Base-by-base conservation (phyloP, 2,888 invertebrate species). In the Drosophila cognata region DNA sequence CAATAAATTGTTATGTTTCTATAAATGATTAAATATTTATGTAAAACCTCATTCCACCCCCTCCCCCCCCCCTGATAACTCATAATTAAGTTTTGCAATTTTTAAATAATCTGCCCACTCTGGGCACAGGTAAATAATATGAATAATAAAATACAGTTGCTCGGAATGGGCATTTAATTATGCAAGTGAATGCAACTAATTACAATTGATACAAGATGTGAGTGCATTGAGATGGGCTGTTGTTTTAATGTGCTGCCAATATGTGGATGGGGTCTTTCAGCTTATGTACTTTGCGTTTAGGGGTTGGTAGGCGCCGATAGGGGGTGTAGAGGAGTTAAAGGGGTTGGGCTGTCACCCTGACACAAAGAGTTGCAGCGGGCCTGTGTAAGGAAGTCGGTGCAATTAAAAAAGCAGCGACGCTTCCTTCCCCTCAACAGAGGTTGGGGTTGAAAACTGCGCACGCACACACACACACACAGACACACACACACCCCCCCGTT, bases 401-500 rank as follows among this genome's bases (percentile, higher is more conserved):
- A 87, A 87, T 87, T 87, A 87, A 88, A 87, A 87, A 90, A 81
- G 89, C 87, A 89, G 81, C 82, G 80, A 62, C 77, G 74, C 69
- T 77, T 78, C 68, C 69, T 70, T 53, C 18, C 31, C 41, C 33
- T 43, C 16, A 35, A 50, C 68, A 43, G 65, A 64, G 89, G 89
- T 81, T 88, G 89, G 87, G 89, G 89, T 90, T 88, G 87, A 76
- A 87, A 87, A 88, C 69, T 79, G 74, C 77, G 74, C 78, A 76
- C 69, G 69, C 83, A 80, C 74, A 76, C 73, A 78, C 74, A 63
- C 58, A 64, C 56, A 59, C 38, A 65, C 70, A 62, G 67, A 69
- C 59, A 71, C 56, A 64, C 70, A 63, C 85, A 21, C 21, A 21
- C 21, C 21, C 33, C 77, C 71, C 82, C 77, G 58, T 85, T 85